Conservation (phyloP, 2,797 vertebrate species). For the Poecile montanus region DNA sequence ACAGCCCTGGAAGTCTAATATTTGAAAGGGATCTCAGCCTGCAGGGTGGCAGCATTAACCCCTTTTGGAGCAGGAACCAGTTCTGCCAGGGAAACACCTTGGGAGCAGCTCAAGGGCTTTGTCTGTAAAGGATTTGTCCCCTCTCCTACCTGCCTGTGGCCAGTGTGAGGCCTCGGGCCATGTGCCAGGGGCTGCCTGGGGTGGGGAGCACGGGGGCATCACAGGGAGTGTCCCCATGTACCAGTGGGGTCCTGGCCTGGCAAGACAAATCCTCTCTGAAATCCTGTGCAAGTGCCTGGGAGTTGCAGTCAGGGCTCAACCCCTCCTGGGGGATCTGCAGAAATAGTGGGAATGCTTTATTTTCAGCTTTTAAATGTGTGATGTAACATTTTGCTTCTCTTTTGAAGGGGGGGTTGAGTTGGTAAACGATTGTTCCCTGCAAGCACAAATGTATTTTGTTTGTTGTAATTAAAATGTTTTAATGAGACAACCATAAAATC, state of each 20-base stretch:
- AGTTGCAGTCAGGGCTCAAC: neutral
- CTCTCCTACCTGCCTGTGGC: neutral
- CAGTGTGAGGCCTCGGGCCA: rapidly evolving
- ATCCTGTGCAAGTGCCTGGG: neutral
- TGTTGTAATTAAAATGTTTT: conserved; percentile 98
- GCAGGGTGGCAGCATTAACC: neutral
- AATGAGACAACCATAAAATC: conserved; percentile 98
- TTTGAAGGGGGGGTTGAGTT: neutral
- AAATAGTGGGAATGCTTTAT: conserved; percentile 22
- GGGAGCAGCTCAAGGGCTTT: neutral
- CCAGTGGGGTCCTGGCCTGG: neutral
- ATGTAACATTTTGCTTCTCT: conserved; percentile 41
- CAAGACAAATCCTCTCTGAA: neutral
- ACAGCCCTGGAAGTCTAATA: neutral
- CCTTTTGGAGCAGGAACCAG: neutral
- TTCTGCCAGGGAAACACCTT: neutral
- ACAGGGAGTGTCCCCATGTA: neutral
- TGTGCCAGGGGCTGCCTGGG: neutral
- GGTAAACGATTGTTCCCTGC: conserved; percentile 67
- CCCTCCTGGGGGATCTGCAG: neutral
- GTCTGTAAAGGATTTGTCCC: neutral
- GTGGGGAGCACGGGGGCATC: neutral
- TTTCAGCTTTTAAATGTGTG: conserved; percentile 18
- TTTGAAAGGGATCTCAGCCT: neutral
- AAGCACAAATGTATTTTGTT: conserved; percentile 83